Conservation (phyloP, 2,888 invertebrate genomes). For the Drosophila dives region DNA sequence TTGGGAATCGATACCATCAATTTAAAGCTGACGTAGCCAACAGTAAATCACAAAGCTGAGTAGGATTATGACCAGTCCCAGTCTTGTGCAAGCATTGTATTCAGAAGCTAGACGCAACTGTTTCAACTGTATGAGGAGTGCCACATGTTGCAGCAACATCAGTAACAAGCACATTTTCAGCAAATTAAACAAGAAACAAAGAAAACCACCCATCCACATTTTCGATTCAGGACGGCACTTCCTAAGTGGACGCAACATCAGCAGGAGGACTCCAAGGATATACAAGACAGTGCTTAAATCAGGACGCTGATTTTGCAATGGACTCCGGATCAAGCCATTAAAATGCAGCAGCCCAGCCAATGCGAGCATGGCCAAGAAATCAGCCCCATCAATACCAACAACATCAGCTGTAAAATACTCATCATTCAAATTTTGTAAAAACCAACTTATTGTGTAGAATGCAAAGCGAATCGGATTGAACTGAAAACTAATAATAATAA, state of each 20-base stretch:
- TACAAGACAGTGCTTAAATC: slow-evolving; percentile 47
- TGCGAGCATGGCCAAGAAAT: slow-evolving; percentile 28
- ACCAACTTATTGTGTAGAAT: background rate
- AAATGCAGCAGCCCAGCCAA: slow-evolving; percentile 27
- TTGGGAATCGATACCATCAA: background rate
- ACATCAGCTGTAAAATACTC: slow-evolving; percentile 5
- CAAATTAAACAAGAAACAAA: slow-evolving; percentile 12
- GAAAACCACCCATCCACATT: background rate
- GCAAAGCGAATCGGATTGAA: background rate
- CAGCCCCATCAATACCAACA: slow-evolving; percentile 21
- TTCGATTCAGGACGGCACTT: background rate
- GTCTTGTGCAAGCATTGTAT: background rate
- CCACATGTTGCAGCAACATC: slow-evolving; percentile 45
- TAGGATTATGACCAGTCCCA: slow-evolving; percentile 10
- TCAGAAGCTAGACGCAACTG: slow-evolving; percentile 21
- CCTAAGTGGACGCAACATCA: slow-evolving; percentile 24
- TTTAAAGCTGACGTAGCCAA: slow-evolving; percentile 22
- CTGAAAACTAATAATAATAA: background rate
- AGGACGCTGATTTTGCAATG: slow-evolving; percentile 33
- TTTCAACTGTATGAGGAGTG: slow-evolving; percentile 39
- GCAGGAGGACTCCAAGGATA: slow-evolving; percentile 30
- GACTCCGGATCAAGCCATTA: slow-evolving; percentile 27
- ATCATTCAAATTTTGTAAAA: background rate
- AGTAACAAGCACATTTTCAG: slow-evolving; percentile 31
- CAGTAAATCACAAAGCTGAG: slow-evolving; percentile 12